Evolutionary conservation across 2,797 vertebrate genomes (phyloP).

Genomic region (Heterohyrax brucei): DNA sequence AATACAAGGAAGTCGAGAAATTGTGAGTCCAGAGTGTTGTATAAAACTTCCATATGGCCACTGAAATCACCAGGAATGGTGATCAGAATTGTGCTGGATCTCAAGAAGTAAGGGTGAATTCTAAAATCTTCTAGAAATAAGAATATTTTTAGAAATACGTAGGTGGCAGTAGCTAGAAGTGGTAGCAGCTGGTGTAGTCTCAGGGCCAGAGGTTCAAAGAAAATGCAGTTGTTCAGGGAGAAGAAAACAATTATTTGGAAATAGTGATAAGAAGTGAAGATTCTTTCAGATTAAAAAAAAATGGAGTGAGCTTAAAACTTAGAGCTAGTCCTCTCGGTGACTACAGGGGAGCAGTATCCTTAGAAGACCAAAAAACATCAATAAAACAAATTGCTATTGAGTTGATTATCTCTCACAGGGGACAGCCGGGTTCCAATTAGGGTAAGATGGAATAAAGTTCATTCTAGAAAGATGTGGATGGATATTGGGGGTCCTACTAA

Average conservation of each 20-base stretch:
- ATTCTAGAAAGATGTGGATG: conserved; percentile 24
- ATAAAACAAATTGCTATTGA: too few species aligned
- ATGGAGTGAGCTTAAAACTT: not conserved
- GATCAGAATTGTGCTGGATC: not conserved
- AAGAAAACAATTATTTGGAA: conserved; percentile 2
- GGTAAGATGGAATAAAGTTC: not conserved
- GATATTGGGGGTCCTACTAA: not conserved
- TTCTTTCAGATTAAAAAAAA: conserved; percentile 23
- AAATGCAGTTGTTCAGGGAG: not conserved
- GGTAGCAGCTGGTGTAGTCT: not conserved
- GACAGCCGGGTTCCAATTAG: not conserved
- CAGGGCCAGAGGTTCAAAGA: not conserved
- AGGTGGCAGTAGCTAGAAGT: not conserved
- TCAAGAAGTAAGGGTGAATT: not conserved
- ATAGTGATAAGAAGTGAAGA: not conserved
- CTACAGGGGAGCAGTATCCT: not conserved
- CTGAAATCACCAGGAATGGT: not conserved
- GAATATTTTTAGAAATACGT: not conserved
- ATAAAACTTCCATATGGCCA: not conserved
- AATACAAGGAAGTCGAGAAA: not conserved
- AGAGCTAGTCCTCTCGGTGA: not conserved
- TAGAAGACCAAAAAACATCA: not conserved
- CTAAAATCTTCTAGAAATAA: not conserved
- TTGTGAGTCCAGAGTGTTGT: not conserved
- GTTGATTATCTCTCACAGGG: too few species aligned